phyloP scores from a whole-genome alignment of 2,113 vertebrate genomes.

The Sporophila hypoxantha region DNA sequence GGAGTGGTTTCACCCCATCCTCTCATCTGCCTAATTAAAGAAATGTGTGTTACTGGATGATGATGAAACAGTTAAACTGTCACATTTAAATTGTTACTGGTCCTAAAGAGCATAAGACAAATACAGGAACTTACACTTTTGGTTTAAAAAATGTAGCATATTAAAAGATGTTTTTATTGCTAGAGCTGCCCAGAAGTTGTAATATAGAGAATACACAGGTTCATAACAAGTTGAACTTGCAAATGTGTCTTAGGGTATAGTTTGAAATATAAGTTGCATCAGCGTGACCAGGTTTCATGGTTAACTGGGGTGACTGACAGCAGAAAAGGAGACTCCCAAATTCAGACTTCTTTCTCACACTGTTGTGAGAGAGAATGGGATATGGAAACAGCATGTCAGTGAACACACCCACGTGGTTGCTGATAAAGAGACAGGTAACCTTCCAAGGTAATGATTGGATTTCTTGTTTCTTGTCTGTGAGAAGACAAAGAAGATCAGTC shows the following conservation, averaged over 20 bases:
- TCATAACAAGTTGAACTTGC: not conserved
- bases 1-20: not conserved
- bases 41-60: not conserved
- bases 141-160: not conserved
- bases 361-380: not conserved
- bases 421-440: not conserved
- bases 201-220: not conserved
- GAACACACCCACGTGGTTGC: not conserved
- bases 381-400: not conserved
- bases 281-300: not conserved
- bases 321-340: not conserved
- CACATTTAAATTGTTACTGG: not conserved
- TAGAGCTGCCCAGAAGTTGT: not conserved
- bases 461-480: not conserved
- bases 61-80: not conserved
- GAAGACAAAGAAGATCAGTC: not conserved
- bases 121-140: not conserved
- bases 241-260: not conserved
- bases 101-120: not conserved
- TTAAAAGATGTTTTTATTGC: not conserved
- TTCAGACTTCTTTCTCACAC: not conserved
- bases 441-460: not conserved
- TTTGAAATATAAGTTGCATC: not conserved
- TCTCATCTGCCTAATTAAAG: not conserved
- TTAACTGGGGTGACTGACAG: not conserved